A percentile compares a stretch with the other conserved stretches of the same genome.
phyloP scores from a whole-genome alignment of 2,113 vertebrate species.

The Pseudois nayaur region DNA sequence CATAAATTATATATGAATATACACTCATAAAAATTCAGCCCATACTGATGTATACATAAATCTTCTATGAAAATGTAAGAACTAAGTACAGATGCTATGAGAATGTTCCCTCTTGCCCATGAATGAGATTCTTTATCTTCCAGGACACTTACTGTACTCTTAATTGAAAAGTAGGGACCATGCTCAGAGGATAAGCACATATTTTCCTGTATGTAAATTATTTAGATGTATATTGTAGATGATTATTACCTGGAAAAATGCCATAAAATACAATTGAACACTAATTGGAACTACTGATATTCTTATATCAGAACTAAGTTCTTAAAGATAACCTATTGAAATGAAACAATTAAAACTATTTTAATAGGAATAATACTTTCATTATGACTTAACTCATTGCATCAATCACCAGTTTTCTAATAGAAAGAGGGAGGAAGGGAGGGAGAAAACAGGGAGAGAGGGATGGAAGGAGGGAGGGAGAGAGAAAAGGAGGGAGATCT shows the following conservation, averaged over 20 bases:
- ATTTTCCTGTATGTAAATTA: neutral
- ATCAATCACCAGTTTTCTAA: neutral
- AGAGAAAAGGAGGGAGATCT: neutral
- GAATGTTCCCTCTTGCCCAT: neutral
- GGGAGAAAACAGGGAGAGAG: neutral
- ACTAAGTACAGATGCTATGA: neutral
- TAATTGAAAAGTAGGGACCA: neutral
- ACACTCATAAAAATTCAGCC: neutral
- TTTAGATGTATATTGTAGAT: neutral
- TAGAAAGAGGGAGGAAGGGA: neutral
- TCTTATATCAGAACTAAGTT: neutral
- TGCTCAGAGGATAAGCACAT: neutral
- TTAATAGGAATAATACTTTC: neutral
- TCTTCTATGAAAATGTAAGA: neutral
- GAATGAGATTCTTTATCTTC: neutral
- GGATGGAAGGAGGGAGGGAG: neutral
- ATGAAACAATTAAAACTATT: neutral
- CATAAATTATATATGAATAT: neutral
- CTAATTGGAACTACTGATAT: neutral
- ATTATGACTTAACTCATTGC: neutral
- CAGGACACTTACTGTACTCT: neutral
- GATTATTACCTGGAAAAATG: neutral
- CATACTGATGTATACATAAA: neutral
- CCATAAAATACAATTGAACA: neutral
- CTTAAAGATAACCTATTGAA: neutral